A percentile compares a stretch with the other conserved stretches of the same genome.
These are phyloP conservation scores for Morbakka virulenta DNA, from an alignment of 30 jellyfish, hydroid and myxozoan species.

Conservation along the genomic window DNA sequence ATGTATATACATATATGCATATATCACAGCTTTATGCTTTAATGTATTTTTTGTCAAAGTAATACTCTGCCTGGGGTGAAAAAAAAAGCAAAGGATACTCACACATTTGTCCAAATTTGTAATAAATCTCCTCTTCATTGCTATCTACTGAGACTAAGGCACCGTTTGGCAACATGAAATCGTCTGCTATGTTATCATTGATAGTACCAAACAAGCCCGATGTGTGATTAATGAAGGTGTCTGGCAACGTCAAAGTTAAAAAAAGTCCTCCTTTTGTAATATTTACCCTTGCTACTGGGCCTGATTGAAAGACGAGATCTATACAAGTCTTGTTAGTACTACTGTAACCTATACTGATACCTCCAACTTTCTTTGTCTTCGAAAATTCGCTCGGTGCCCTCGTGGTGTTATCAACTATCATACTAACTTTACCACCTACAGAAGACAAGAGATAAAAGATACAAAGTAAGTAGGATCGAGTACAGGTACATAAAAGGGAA, in stretches of 20 bases:
- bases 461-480: too few relatives aligned
- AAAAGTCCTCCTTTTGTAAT: neutral
- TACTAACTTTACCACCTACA: too few relatives aligned
- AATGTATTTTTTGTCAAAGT: too few relatives aligned
- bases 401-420: too few relatives aligned
- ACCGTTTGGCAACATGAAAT: slow-evolving; percentile 30
- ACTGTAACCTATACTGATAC: neutral
- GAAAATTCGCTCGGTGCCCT: too few relatives aligned
- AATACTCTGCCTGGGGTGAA: too few relatives aligned
- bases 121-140: slow-evolving; percentile 21
- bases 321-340: neutral
- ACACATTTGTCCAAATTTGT: slow-evolving; percentile 49
- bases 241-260: neutral
- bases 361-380: neutral
- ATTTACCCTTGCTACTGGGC: neutral
- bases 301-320: neutral
- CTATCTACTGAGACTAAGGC: slow-evolving; percentile 11
- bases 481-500: too few relatives aligned
- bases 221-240: neutral
- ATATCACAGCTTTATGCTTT: too few relatives aligned
- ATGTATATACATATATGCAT: too few relatives aligned
- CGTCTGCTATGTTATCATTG: slow-evolving; percentile 34
- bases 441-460: too few relatives aligned
- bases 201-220: slow-evolving; percentile 41
- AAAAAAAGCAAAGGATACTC: neutral